Evolutionary conservation across 92 coral and sea anemone genomes (phyloP), one percentile per base, ranked within the genome.

Genomic region (Phenganax subtilis): DNA sequence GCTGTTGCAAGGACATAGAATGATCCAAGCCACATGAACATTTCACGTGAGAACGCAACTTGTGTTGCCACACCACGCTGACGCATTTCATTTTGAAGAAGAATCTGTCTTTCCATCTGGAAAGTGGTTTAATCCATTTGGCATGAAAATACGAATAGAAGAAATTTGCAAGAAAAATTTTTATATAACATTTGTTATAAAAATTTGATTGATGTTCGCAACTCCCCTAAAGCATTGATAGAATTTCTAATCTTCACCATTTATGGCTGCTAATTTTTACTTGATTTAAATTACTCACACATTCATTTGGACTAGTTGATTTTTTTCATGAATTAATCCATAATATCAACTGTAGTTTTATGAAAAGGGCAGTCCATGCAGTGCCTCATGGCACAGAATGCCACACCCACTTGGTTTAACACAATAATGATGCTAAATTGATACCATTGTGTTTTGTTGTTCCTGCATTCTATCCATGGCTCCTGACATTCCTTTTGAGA

Each of bases 21-120:
- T 58, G 98, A 83, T 11, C 94, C 97, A 72, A 88, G 76, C 94
- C 93, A 94, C 63, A 80, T 75, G 72, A 94, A 94, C 89, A 90
- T 86, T 72, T 94, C 98, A 57, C 93, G 90, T 55, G 92, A 83
- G 77, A 88, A 94, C 16, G 98, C 90, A 74, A 94, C 85, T 80
- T 90, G 93, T 82, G 91, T 87, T 82, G 98, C 90, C 94, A 94
- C 88, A 84, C 85, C 90, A 57, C 92, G 87, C 81, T 90, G 91
- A 61, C 93, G 86, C 97, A 94, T 94, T 65, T 87, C 92, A 81
- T 89, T 90, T 81, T 94, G 98, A 88, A 94, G 88, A 84, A 90
- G 93, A 67, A 94, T 83, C 81, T 94, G 98, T 73, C 98, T 87
- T 77, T 84, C 97, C 86, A 94, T 55, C 98, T 94, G 65, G 25